Base-by-base conservation (phyloP, 2,888 invertebrate genomes). In the Andrena dorsata region DNA sequence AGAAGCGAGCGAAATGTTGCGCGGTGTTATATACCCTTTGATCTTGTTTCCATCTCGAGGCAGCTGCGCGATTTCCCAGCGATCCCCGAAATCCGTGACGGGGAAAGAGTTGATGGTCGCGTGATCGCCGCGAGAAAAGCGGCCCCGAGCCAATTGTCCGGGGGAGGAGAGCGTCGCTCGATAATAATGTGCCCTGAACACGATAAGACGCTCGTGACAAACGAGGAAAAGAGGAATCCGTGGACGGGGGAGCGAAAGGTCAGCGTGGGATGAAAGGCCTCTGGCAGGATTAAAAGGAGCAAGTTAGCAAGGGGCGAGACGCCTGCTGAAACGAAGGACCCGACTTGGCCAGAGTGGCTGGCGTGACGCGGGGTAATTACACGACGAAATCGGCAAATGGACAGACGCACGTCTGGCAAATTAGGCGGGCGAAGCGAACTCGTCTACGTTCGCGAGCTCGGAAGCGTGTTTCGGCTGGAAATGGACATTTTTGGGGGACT, bases 201-300 rank as follows among this genome's bases (percentile, higher is more conserved):
- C 81, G 89, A 89, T 87, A 89, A 86, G 86, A 86, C 83, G 84
- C 79, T 86, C 70, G 84, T 88, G 89, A 89, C 86, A 89, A 90
- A 90, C 86, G 86, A 85, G 85, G 80, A 65, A 73, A 64, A 74
- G 82, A 73, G 63, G 66, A 65, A 74, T 73, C 60, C 49, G 53
- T 65, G 32, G 71, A 73, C 30, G 20, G 10, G 49, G 65, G 60
- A 70, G 60, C 56, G 13, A 72, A 66, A 69, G 60, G 76, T 61
- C 32, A 26, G 23, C 13, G 23, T 10, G 16, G 63, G 63, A 63
- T 30, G 30, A 26, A 26, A 58, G 13, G 10, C 28, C 56, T 10
- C 6, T 13, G 41, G 26, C 41, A 73, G 81, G 69, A 69, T 58
- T 56, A 32, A 66, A 78, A 70, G 77, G 70, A 69, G 28, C 41